Base-by-base conservation (phyloP, 2,888 invertebrate species). In the Hymenopus coronatus region DNA sequence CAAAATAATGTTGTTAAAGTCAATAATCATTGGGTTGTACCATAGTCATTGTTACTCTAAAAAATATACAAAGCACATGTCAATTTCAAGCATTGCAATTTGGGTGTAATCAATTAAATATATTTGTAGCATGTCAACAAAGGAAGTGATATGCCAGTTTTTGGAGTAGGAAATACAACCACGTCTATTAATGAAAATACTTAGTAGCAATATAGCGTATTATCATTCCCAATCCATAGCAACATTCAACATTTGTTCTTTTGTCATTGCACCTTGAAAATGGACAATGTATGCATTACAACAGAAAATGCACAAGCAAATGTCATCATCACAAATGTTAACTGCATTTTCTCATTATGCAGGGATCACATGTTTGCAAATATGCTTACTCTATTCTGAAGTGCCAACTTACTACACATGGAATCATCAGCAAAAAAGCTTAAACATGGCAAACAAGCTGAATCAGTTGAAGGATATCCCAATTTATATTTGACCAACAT, bases 271-370 rank as follows among this genome's bases (percentile, higher is more conserved):
- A 92, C 89, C 90, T 92, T 89, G 91, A 92, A 91, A 92, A 91
- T 90, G 91, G 91, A 83, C 91, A 92, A 87, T 90, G 91, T 46
- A 91, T 93, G 54, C 92, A 92, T 88, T 93, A 92, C 91, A 33
- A 90, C 90, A 89, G 90, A 90, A 15, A 92, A 92, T 91, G 91
- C 91, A 86, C 89, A 84, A 87, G 89, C 92, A 70, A 91, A 90
- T 90, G 9, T 85, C 14, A 14, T 30, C 88, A n/a, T 89, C 91
- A 28, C 28, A 82, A 28, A 91, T 91, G 33, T 89, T 91, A 86
- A 91, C 91, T 30, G 90, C 86, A 87, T 92, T 92, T 89, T 91
- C 88, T 25, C 85, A 87, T 83, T 33, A 8, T 6, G 91, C n/a
- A 91, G 91, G 85, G 91, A 92, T 8, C 4, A 33, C 90, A 28